phyloP scores from a whole-genome alignment of 1,140 invertebrate species.

The Bombus superbus region DNA sequence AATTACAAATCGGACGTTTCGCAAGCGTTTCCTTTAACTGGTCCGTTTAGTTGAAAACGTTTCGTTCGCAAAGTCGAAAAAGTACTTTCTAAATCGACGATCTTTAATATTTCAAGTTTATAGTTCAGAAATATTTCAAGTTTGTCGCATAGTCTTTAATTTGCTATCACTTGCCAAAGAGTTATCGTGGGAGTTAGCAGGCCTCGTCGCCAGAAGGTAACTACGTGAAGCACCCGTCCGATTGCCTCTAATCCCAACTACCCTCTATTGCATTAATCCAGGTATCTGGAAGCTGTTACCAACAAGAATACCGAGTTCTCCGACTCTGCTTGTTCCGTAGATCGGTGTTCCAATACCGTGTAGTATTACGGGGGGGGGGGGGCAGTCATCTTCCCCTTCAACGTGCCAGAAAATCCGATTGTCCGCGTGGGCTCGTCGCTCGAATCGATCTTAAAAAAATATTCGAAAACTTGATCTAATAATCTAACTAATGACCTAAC shows the following conservation, averaged over 20 bases:
- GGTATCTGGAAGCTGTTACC: background rate
- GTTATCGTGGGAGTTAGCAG: background rate
- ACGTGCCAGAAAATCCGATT: background rate
- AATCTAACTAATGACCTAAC: too few relatives aligned
- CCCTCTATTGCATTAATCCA: background rate
- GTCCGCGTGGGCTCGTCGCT: background rate
- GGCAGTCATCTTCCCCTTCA: background rate
- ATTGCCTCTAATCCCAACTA: background rate
- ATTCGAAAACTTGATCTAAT: background rate
- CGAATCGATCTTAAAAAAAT: background rate
- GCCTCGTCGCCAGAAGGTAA: background rate
- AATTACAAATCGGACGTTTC: background rate
- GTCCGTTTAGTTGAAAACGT: too few relatives aligned
- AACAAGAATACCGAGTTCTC: background rate
- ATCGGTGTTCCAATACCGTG: background rate
- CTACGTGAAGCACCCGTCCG: background rate
- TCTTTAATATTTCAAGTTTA: too few relatives aligned
- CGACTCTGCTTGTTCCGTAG: background rate
- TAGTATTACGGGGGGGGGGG: background rate
- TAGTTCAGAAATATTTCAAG: background rate
- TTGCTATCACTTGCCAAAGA: background rate
- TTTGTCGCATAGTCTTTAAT: background rate
- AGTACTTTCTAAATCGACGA: too few relatives aligned
- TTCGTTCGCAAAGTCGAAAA: too few relatives aligned
- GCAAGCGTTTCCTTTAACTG: background rate